A percentile compares a stretch with the other conserved stretches of the same genome.
phyloP scores from a whole-genome alignment of 2,797 vertebrate genomes.

The Acanthurus leucopareius region DNA sequence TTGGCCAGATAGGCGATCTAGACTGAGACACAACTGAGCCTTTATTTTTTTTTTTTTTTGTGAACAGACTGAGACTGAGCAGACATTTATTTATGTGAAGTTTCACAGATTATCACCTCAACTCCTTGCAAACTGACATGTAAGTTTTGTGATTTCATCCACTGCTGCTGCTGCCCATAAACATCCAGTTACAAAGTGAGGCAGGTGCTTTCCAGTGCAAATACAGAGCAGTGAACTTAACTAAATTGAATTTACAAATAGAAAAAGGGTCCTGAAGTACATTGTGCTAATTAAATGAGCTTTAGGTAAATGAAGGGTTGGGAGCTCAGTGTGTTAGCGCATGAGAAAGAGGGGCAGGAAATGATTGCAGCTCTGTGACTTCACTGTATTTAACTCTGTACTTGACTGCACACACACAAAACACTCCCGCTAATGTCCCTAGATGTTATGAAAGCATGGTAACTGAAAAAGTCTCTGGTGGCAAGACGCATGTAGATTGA shows the following conservation, averaged over 20 bases:
- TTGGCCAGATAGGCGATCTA: slow-evolving; percentile 9
- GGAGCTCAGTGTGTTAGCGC: background rate
- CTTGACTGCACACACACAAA: background rate
- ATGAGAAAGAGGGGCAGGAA: background rate
- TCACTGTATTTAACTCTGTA: background rate
- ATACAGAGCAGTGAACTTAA: background rate
- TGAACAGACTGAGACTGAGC: background rate
- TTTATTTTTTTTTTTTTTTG: background rate
- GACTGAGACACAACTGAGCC: background rate
- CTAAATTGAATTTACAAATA: background rate
- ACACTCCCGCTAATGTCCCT: background rate
- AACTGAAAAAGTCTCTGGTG: background rate
- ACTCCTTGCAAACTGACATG: background rate
- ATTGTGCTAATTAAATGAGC: background rate
- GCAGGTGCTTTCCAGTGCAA: background rate
- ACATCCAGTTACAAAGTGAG: background rate
- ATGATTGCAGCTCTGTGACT: background rate
- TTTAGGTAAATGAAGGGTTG: background rate
- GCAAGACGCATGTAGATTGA: background rate
- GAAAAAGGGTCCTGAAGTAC: too few relatives aligned
- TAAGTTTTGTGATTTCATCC: background rate
- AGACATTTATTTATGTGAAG: slow-evolving; percentile 7
- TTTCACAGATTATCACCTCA: slow-evolving; percentile 14
- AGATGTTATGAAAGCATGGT: background rate
- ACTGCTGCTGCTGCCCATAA: background rate